Percentiles rank a stretch among this genome's conserved stretches.
Conservation (phyloP, 2,888 invertebrate genomes). For the Thalpophila matura region DNA sequence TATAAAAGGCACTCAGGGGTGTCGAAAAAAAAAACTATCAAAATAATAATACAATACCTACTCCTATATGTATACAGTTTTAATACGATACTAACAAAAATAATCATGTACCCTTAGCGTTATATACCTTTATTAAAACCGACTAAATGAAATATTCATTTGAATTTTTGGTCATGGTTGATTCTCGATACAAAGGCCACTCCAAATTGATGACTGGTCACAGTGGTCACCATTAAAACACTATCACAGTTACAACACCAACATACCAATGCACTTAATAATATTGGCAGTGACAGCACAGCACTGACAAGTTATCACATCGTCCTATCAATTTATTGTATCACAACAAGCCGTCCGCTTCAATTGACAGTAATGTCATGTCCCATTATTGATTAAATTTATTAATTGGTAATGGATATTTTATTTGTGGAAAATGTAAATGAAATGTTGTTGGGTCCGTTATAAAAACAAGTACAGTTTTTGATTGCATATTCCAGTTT, state of each 20-base stretch:
- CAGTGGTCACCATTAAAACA: neutral
- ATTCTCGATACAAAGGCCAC: too few relatives aligned
- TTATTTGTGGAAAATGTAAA: conserved; percentile 9
- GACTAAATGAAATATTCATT: too few relatives aligned
- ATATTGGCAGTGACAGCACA: conserved; percentile 21
- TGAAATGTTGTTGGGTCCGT: neutral
- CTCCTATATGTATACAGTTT: too few relatives aligned
- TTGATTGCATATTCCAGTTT: too few relatives aligned
- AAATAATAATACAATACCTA: too few relatives aligned
- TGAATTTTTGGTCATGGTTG: too few relatives aligned
- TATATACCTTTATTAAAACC: too few relatives aligned
- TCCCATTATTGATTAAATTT: conserved; percentile 26
- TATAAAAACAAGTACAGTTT: neutral
- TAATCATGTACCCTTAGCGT: too few relatives aligned
- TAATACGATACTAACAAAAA: too few relatives aligned
- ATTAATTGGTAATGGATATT: conserved; percentile 30
- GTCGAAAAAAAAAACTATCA: too few relatives aligned
- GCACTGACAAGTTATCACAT: conserved; percentile 25
- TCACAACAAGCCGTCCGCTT: conserved; percentile 17
- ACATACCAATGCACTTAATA: conserved; percentile 5
- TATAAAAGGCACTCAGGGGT: too few relatives aligned
- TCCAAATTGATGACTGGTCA: too few relatives aligned
- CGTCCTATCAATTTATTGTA: conserved; percentile 30
- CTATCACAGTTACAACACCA: neutral
- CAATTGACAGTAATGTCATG: conserved; percentile 33